phyloP scores from a whole-genome alignment of 2,888 invertebrate genomes.

The Drosophila antonietae region DNA sequence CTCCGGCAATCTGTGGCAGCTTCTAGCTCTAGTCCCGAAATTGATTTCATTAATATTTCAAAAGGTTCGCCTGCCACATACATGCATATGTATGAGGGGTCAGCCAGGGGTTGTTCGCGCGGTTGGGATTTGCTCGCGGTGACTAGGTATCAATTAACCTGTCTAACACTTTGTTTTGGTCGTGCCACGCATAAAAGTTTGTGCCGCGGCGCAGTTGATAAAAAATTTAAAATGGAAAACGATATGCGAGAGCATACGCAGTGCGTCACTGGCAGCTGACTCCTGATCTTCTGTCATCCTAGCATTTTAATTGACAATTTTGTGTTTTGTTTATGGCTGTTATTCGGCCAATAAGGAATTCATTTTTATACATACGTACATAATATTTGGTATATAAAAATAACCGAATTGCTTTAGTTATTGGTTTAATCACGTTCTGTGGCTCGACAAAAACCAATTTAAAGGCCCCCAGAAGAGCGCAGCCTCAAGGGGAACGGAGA shows the following conservation, averaged over 20 bases:
- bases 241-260: constrained; percentile 37
- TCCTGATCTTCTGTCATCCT: constrained; percentile 19
- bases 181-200: constrained; percentile 22
- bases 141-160: constrained; percentile 72
- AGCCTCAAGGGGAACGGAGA: not conserved
- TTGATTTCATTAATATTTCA: constrained; percentile 81
- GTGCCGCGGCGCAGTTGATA: constrained; percentile 21
- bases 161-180: constrained; percentile 70
- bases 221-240: constrained; percentile 21
- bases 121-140: constrained; percentile 37
- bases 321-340: constrained; percentile 29
- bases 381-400: constrained; percentile 7
- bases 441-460: constrained; percentile 41
- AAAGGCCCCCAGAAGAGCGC: constrained; percentile 11
- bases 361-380: not conserved
- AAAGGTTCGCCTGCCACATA: constrained; percentile 52
- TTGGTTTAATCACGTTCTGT: constrained; percentile 61
- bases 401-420: constrained; percentile 58
- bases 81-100: constrained; percentile 28
- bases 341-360: constrained; percentile 6
- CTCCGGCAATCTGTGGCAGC: constrained; percentile 44
- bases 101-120: constrained; percentile 1
- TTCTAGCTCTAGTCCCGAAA: constrained; percentile 52
- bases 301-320: constrained; percentile 62
- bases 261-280: not conserved